Evolutionary conservation across 1,140 invertebrate genomes (phyloP), one percentile per base, ranked within the genome.

Genomic region (Trichonephila clavipes): DNA sequence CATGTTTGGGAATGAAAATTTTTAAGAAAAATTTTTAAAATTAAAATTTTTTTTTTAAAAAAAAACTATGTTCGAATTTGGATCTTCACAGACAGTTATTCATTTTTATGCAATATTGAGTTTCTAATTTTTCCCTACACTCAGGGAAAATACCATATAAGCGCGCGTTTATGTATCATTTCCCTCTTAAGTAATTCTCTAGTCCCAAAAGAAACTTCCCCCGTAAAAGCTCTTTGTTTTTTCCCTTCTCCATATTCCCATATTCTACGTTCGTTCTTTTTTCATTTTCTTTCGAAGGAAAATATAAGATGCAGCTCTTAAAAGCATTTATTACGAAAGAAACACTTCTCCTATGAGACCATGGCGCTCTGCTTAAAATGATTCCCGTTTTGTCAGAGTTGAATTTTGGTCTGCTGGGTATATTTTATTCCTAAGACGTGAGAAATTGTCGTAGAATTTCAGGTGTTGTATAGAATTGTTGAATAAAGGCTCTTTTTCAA

Each of bases 281-380:
- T 77, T 18, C 34, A 19, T 77, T 77, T 69, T 16, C 16, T 28
- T 28, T 18, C 18, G 18, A 77, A 77, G 18, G 6, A 77, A 77
- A 77, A 77, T 19, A 77, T 77, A 40, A 28, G 34, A 77, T 18
- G 12, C 28, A 34, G 72, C 34, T 40, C 14, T 77, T 34, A 77
- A 34, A 28, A 77, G 28, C 72, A 77, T 77, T 77, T 77, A 77
- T 77, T 28, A 77, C 72, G 72, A 40, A 77, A 34, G 72, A 77
- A 77, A 40, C 72, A 77, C 72, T 34, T 34, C 16, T 77, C 72
- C 72, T 34, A 1, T 18, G 18, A 40, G 12, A 77, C 18, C 18
- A 14, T 40, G 34, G 72, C 28, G 14, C 24, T 6, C 16, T 40
- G 28, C 72, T 77, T 77, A 77, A 40, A 77, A 77, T 40, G 16